These are phyloP conservation scores for Phyllotreta cruciferae DNA, from an alignment of 2,888 invertebrate genomes.

Conservation along the genomic window DNA sequence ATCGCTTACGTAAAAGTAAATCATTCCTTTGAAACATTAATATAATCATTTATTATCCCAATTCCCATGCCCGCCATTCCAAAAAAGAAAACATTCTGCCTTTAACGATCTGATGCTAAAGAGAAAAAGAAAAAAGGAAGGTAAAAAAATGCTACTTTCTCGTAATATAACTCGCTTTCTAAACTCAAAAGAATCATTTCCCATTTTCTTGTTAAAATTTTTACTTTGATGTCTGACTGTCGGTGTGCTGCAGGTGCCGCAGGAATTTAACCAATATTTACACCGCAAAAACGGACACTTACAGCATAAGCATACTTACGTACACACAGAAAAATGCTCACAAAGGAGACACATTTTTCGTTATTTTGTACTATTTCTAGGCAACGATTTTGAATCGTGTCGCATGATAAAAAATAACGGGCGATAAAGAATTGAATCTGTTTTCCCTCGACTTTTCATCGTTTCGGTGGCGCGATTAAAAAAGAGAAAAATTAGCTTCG, in stretches of 20 bases:
- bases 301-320: too few relatives aligned
- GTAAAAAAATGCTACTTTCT: conserved; percentile 6
- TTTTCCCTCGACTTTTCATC: conserved; percentile 8
- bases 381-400: too few relatives aligned
- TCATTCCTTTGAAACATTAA: conserved; percentile 9
- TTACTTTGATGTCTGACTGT: neutral
- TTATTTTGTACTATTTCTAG: too few relatives aligned
- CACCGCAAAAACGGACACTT: too few relatives aligned
- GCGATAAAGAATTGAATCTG: neutral
- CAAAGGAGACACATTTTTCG: too few relatives aligned
- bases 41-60: conserved; percentile 11
- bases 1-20: conserved; percentile 6
- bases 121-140: neutral
- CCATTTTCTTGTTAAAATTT: conserved; percentile 7
- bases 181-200: conserved; percentile 8
- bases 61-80: neutral
- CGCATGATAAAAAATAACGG: neutral
- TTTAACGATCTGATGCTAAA: neutral
- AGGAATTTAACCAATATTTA: too few relatives aligned
- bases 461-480: conserved; percentile 7
- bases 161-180: neutral
- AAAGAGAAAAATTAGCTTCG: conserved; percentile 21
- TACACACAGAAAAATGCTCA: too few relatives aligned
- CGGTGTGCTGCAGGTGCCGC: too few relatives aligned
- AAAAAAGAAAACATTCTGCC: conserved; percentile 2